Percentiles rank a stretch among this genome's conserved stretches.
Conservation (phyloP, 2,113 vertebrate genomes). For the Eira barbara region DNA sequence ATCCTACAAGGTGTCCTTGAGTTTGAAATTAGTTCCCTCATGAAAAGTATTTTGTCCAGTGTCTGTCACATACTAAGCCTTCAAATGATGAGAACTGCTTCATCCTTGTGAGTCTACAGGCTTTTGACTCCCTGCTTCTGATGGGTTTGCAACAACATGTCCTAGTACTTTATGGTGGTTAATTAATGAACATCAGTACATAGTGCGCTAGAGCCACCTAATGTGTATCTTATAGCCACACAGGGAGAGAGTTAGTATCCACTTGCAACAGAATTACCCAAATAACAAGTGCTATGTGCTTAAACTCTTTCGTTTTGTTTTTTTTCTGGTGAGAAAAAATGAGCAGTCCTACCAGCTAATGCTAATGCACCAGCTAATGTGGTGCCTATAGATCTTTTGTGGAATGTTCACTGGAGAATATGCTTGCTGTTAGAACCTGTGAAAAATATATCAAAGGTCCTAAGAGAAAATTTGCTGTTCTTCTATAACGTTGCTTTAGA, state of each 20-base stretch:
- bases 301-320: background rate
- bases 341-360: background rate
- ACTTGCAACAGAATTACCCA: background rate
- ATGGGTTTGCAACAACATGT: background rate
- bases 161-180: background rate
- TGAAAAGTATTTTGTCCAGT: background rate
- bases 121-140: background rate
- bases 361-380: background rate
- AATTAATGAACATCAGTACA: background rate
- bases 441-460: background rate
- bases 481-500: background rate
- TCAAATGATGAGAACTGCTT: background rate
- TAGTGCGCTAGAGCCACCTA: background rate
- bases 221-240: background rate
- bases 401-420: background rate
- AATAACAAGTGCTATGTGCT: background rate
- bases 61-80: background rate
- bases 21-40: background rate
- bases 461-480: background rate
- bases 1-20: background rate
- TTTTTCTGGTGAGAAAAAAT: background rate
- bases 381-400: background rate
- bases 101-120: background rate
- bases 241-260: background rate
- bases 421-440: background rate